A percentile compares a stretch with the other conserved stretches of the same genome.
Conservation (phyloP, 2,113 vertebrate genomes). For the Aspiorhynchus laticeps region DNA sequence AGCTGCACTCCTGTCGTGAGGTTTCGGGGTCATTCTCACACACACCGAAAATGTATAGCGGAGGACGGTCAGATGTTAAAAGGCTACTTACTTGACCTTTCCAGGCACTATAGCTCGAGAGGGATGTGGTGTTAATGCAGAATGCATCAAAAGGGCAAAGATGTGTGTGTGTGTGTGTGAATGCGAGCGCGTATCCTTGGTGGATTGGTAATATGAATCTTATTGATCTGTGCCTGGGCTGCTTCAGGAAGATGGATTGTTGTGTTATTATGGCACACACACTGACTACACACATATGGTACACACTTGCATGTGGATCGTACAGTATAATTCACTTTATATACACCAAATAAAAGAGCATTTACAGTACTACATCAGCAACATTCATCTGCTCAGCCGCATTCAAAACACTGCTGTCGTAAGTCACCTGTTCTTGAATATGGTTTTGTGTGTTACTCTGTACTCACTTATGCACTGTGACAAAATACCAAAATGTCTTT, state of each 20-base stretch:
- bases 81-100: slow-evolving; percentile 27
- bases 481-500: background rate
- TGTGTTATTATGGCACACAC: slow-evolving; percentile 25
- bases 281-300: background rate
- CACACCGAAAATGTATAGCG: background rate
- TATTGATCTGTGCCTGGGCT: slow-evolving; percentile 50
- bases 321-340: background rate
- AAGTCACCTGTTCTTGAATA: background rate
- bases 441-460: too few relatives aligned
- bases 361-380: background rate
- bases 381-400: background rate
- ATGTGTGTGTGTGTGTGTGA: slow-evolving; percentile 34
- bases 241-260: slow-evolving; percentile 41
- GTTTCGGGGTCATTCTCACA: background rate
- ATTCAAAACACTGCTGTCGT: background rate
- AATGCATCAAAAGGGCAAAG: background rate
- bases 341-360: background rate
- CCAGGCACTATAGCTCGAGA: background rate
- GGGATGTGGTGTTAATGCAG: background rate
- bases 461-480: too few relatives aligned
- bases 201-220: slow-evolving; percentile 44
- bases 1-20: background rate
- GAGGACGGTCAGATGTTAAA: slow-evolving; percentile 41
- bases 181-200: background rate
- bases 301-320: background rate